phyloP scores from a whole-genome alignment of 2,113 vertebrate genomes.

The Sorex fumeus region DNA sequence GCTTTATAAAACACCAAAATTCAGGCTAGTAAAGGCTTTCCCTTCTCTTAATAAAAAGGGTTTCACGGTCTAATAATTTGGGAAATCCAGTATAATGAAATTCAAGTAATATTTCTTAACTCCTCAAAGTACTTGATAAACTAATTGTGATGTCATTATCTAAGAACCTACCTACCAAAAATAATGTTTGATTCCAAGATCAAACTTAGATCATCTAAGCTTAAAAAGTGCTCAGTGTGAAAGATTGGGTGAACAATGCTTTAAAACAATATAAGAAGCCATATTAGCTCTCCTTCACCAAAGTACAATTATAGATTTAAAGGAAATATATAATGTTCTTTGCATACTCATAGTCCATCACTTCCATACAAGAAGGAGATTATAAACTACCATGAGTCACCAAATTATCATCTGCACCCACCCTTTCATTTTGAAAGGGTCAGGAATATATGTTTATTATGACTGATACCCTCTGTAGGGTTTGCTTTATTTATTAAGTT shows the following conservation, averaged over 20 bases:
- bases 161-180: constrained; percentile 13
- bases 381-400: neutral
- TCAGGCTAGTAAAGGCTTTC: neutral
- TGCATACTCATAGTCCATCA: constrained; percentile 43
- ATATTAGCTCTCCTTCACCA: constrained; percentile 25
- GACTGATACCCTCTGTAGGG: neutral
- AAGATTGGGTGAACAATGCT: neutral
- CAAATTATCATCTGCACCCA: neutral
- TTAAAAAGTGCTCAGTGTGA: constrained; percentile 20
- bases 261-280: constrained; percentile 38
- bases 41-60: neutral
- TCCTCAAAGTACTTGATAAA: neutral
- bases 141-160: neutral
- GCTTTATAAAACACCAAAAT: constrained; percentile 22
- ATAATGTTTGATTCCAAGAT: constrained; percentile 14
- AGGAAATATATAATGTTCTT: constrained; percentile 3
- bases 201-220: neutral
- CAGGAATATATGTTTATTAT: neutral
- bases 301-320: constrained; percentile 44
- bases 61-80: constrained; percentile 28
- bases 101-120: constrained; percentile 16
- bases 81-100: constrained; percentile 46
- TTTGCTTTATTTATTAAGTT: constrained; percentile 37
- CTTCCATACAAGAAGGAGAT: constrained; percentile 18
- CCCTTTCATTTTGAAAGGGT: constrained; percentile 12